phyloP scores from a whole-genome alignment of 2,113 vertebrate genomes.

The Oreochromis aureus region DNA sequence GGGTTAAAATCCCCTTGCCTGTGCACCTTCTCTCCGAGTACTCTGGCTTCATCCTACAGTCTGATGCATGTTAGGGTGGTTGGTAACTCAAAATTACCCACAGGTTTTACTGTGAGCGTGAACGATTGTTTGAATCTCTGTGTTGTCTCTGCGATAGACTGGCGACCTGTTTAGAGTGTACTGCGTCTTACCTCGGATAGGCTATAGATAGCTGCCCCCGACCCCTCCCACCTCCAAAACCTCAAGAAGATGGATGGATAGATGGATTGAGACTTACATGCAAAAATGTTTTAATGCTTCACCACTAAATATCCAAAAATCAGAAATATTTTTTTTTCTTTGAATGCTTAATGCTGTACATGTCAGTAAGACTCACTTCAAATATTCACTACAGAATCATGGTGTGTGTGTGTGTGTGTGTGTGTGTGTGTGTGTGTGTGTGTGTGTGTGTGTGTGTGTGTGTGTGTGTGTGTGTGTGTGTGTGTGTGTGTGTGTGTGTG shows the following conservation, averaged over 20 bases:
- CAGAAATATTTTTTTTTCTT: neutral
- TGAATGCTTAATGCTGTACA: neutral
- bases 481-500: neutral
- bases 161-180: neutral
- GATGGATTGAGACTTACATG: neutral
- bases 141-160: neutral
- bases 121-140: neutral
- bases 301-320: neutral
- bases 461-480: neutral
- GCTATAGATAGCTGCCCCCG: neutral
- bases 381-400: neutral
- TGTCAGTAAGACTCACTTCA: neutral
- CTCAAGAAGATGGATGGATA: neutral
- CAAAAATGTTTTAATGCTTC: neutral
- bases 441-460: neutral
- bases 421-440: neutral
- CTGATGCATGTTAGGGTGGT: neutral
- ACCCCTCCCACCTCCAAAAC: neutral
- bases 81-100: neutral
- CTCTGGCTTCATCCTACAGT: neutral
- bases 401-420: neutral
- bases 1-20: neutral
- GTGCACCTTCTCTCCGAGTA: neutral
- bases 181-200: neutral
- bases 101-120: accelerated